Evolutionary conservation across 2,888 invertebrate genomes (phyloP), one percentile per base, ranked within the genome.

Genomic region (Abrostola triplasia): DNA sequence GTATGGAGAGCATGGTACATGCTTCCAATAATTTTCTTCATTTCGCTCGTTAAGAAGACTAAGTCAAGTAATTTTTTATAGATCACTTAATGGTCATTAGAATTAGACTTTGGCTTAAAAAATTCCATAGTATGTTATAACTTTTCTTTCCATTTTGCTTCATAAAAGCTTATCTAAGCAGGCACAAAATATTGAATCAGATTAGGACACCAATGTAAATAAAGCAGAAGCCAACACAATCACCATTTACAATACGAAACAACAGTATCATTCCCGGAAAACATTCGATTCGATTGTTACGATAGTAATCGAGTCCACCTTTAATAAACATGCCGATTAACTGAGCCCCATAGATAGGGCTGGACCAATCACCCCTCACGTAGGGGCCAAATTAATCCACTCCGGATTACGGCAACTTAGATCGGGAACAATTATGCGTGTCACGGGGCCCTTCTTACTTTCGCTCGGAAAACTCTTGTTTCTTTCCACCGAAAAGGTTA

Each of bases 271-370:
- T 38, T 38, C 35, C 42, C 55, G 49, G 37, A 59, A 59, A 65
- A 70, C 60, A 70, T 64, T 76, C 49, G 57, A 76, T 61, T 55
- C 36, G 59, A 70, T 70, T 63, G 71, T 65, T 53, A 50, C 51
- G 51, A 60, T 67, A 44, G 59, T 65, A 64, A 64, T 67, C 54
- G 68, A 68, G 55, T 66, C 55, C 55, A 64, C 65, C 64, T 76
- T 67, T 79, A 66, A 79, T 79, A 72, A 69, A 66, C 64, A 54
- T 59, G 49, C n/a, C 58, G 65, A 79, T 71, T 71, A 76, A 68
- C 59, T 62, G 41, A 66, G 67, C 60, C 65, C 53, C 54, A 65
- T 63, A 48, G 62, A 70, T 50, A 64, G 51, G 65, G 51, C 53
- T 59, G 47, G 67, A 38, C 65, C 76, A 70, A 78, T 75, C 65